These are phyloP conservation scores for Acleris cristana DNA, from an alignment of 2,888 invertebrate genomes.

Conservation along the genomic window DNA sequence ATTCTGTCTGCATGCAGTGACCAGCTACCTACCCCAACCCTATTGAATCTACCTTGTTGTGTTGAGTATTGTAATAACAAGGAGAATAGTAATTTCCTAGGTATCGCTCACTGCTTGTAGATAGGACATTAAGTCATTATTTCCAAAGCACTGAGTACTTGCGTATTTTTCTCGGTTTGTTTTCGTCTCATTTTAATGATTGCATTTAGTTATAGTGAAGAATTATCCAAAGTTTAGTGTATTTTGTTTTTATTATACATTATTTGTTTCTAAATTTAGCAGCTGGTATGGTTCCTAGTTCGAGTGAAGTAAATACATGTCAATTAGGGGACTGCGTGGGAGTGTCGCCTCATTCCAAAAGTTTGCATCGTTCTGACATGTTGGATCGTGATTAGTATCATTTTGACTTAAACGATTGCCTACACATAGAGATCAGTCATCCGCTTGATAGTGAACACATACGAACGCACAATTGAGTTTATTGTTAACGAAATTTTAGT, in stretches of 20 bases:
- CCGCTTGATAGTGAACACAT: conserved; percentile 64
- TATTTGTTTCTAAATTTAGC: conserved; percentile 81
- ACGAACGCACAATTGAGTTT: conserved; percentile 80
- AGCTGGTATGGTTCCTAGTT: conserved; percentile 84
- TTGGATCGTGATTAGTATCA: conserved; percentile 43
- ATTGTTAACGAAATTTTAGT: conserved; percentile 62
- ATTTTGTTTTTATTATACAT: conserved; percentile 48
- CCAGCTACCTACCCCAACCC: conserved; percentile 57
- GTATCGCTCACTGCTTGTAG: conserved; percentile 68
- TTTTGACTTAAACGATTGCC: conserved; percentile 40
- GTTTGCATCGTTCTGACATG: conserved; percentile 48
- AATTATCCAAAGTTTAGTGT: conserved; percentile 83
- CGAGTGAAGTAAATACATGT: conserved; percentile 82
- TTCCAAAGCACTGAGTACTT: conserved; percentile 80
- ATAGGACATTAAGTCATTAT: conserved; percentile 71
- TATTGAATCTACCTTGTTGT: conserved; percentile 64
- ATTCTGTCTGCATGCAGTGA: conserved; percentile 71
- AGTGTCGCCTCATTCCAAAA: conserved; percentile 74
- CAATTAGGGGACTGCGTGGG: conserved; percentile 83
- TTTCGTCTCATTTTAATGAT: conserved; percentile 71
- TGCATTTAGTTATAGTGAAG: conserved; percentile 84
- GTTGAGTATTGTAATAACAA: conserved; percentile 64
- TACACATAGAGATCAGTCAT: conserved; percentile 50
- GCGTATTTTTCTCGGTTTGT: conserved; percentile 70
- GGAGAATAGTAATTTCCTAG: conserved; percentile 49